phyloP scores from a whole-genome alignment of 2,888 invertebrate species.

The Mellilla xanthometata region DNA sequence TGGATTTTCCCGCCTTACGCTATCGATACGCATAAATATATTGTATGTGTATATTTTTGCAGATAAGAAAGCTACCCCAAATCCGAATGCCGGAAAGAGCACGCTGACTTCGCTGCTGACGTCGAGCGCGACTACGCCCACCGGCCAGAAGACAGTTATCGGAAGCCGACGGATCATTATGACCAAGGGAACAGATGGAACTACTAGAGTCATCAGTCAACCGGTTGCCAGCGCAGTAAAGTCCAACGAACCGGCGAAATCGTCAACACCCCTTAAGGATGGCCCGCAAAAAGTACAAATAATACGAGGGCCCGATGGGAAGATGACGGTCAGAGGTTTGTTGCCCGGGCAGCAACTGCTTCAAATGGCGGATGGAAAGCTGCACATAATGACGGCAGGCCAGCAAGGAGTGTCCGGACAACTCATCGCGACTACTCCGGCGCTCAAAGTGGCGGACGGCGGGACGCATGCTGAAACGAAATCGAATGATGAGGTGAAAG shows the following conservation, averaged over 20 bases:
- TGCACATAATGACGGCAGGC: constrained; percentile 90
- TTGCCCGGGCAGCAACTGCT: constrained; percentile 96
- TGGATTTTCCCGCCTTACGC: too few species aligned
- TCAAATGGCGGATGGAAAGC: constrained; percentile 95
- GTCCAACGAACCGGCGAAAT: constrained; percentile 43
- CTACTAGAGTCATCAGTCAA: constrained; percentile 85
- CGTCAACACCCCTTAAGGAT: constrained; percentile 65
- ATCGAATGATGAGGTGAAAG: constrained; percentile 29
- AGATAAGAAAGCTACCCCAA: constrained; percentile 75
- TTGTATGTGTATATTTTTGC: too few species aligned
- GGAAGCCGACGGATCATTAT: constrained; percentile 87
- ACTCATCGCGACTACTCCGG: constrained; percentile 62
- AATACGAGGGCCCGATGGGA: constrained; percentile 94
- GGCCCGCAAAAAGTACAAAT: constrained; percentile 93
- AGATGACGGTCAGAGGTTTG: constrained; percentile 94
- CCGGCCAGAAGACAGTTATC: constrained; percentile 85
- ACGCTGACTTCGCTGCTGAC: constrained; percentile 86
- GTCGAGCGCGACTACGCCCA: constrained; percentile 67
- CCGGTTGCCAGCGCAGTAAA: constrained; percentile 71
- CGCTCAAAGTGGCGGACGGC: constrained; percentile 30
- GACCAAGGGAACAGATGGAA: constrained; percentile 88
- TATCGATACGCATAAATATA: too few species aligned
- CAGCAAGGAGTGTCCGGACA: constrained; percentile 80
- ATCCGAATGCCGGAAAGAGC: constrained; percentile 83
- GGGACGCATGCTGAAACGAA: constrained; percentile 32